phyloP scores from a whole-genome alignment of 2,888 invertebrate genomes.

The Trichogramma dendrolimi region DNA sequence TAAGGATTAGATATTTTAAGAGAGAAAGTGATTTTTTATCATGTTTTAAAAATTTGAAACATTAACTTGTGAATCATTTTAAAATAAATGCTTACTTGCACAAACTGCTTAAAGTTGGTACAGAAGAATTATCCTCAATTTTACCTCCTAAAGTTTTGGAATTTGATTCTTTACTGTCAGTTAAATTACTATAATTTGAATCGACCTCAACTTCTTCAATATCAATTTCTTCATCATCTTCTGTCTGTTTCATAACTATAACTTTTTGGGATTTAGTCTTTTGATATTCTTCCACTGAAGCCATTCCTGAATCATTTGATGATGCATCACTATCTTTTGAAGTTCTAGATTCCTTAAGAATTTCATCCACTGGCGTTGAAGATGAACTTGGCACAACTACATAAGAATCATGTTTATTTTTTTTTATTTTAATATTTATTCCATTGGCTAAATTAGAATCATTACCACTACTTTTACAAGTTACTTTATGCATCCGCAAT shows the following conservation, averaged over 20 bases:
- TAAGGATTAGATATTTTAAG: too few relatives aligned
- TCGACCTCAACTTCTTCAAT: constrained; percentile 34
- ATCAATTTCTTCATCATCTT: constrained; percentile 41
- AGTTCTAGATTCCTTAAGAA: constrained; percentile 26
- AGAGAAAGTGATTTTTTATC: background rate
- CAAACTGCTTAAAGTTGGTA: constrained; percentile 18
- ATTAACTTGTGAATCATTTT: background rate
- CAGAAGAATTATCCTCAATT: background rate
- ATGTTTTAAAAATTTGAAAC: background rate
- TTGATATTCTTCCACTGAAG: constrained; percentile 23
- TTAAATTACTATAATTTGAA: constrained; percentile 16
- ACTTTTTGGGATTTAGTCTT: constrained; percentile 39
- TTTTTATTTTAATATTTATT: constrained; percentile 48
- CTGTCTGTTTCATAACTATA: constrained; percentile 32
- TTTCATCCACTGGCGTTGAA: constrained; percentile 30
- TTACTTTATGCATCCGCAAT: constrained; percentile 38
- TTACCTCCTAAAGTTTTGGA: background rate
- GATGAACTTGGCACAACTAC: constrained; percentile 43
- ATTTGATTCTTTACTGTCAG: constrained; percentile 2
- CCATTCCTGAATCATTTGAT: constrained; percentile 31
- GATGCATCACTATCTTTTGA: constrained; percentile 26
- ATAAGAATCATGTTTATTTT: constrained; percentile 46
- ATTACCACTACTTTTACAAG: constrained; percentile 37
- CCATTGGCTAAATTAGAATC: constrained; percentile 44
- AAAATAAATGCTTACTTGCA: constrained; percentile 20